Percentiles rank a stretch among this genome's conserved stretches.
Conservation (phyloP, 1,140 invertebrate species). For the Elymnias hypermnestra region DNA sequence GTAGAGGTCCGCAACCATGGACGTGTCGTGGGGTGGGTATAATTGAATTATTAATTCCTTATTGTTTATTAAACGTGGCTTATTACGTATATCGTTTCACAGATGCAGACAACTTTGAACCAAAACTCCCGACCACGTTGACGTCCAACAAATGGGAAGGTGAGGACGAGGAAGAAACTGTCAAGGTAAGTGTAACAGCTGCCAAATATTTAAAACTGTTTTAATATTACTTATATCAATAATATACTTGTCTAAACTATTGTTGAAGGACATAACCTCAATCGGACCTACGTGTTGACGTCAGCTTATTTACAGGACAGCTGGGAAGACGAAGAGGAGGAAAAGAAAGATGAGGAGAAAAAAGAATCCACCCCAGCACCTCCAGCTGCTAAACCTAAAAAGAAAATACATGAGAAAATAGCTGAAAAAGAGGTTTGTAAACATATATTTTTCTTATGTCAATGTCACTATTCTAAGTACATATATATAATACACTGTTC, state of each 20-base stretch:
- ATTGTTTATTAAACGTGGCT: slow-evolving; percentile 19
- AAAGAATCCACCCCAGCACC: slow-evolving; percentile 59
- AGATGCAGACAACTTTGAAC: slow-evolving; percentile 76
- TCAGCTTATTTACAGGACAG: slow-evolving; percentile 81
- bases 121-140: slow-evolving; percentile 71
- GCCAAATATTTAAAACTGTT: slow-evolving; percentile 38
- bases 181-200: slow-evolving; percentile 81
- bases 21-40: slow-evolving; percentile 72
- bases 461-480: slow-evolving; percentile 5
- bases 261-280: slow-evolving; percentile 51
- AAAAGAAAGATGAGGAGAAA: slow-evolving; percentile 77
- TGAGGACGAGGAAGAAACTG: slow-evolving; percentile 90
- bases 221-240: background rate
- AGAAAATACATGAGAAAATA: slow-evolving; percentile 85
- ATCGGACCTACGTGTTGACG: slow-evolving; percentile 59
- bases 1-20: slow-evolving; percentile 59
- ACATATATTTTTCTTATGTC: slow-evolving; percentile 1
- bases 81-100: slow-evolving; percentile 37
- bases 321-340: slow-evolving; percentile 91
- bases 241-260: slow-evolving; percentile 3
- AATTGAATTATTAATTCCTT: background rate
- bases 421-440: slow-evolving; percentile 84
- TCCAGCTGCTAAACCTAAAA: slow-evolving; percentile 77
- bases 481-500: too few species aligned
- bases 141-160: slow-evolving; percentile 89